These are phyloP conservation scores for Pantelozetes paolii DNA, from an alignment of 2,888 invertebrate genomes.

Conservation along the genomic window DNA sequence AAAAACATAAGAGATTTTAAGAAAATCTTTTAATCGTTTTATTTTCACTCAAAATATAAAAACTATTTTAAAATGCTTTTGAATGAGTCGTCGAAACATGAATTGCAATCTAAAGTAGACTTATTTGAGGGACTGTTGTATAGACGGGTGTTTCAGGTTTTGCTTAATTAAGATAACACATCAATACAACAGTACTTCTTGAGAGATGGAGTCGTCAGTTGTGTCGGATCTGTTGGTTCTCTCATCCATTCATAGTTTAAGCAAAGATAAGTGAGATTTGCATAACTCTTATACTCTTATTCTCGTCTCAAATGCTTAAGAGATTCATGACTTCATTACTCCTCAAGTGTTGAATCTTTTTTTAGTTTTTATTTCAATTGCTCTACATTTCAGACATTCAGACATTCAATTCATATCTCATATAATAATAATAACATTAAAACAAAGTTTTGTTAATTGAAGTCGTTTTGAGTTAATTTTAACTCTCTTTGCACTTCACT, in stretches of 20 bases:
- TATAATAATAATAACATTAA: too few species aligned
- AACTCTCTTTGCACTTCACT: too few species aligned
- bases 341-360: too few species aligned
- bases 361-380: too few species aligned
- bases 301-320: too few species aligned
- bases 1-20: background rate
- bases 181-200: background rate
- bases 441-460: too few species aligned
- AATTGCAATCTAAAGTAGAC: background rate
- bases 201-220: background rate
- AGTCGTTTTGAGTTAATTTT: too few species aligned
- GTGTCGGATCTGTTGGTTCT: background rate
- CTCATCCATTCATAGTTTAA: background rate
- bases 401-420: too few species aligned
- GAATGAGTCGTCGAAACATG: background rate
- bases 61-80: background rate
- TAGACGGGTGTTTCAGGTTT: background rate
- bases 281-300: background rate
- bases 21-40: background rate
- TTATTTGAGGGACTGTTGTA: background rate
- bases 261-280: conserved; percentile 3
- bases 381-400: too few species aligned
- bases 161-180: background rate
- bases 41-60: background rate
- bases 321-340: background rate